Evolutionary conservation across 2,888 invertebrate species (phyloP).

Genomic region (Drosophila meridiana): DNA sequence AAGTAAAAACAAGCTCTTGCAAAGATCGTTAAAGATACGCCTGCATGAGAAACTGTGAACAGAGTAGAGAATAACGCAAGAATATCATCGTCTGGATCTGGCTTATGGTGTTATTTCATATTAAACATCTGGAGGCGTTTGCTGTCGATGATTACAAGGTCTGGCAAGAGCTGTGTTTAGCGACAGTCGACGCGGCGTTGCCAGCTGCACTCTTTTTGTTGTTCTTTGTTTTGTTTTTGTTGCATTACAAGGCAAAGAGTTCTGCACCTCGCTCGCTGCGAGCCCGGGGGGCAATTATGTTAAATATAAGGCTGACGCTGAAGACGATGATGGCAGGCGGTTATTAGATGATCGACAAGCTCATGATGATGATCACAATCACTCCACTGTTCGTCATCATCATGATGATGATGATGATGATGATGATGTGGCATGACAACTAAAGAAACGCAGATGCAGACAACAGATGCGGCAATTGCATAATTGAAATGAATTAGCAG

Average conservation of each 20-base stretch:
- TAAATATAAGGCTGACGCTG: slow-evolving; percentile 66
- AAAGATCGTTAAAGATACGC: neutral
- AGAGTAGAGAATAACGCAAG: neutral
- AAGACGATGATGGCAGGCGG: slow-evolving; percentile 56
- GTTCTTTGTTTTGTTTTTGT: neutral
- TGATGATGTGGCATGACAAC: slow-evolving; percentile 33
- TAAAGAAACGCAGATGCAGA: slow-evolving; percentile 36
- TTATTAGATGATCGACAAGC: slow-evolving; percentile 71
- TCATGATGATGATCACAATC: slow-evolving; percentile 12
- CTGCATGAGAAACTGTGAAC: slow-evolving; percentile 15
- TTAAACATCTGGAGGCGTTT: slow-evolving; percentile 57
- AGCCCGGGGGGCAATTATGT: slow-evolving; percentile 59
- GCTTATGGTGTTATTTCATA: slow-evolving; percentile 17
- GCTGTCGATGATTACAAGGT: slow-evolving; percentile 57
- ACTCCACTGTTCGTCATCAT: slow-evolving; percentile 15
- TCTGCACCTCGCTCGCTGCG: slow-evolving; percentile 7
- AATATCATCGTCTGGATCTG: slow-evolving; percentile 14
- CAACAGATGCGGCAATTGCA: slow-evolving; percentile 71
- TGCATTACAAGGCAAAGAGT: slow-evolving; percentile 36
- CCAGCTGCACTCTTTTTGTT: slow-evolving; percentile 15
- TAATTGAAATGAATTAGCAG: slow-evolving; percentile 77
- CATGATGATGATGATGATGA: neutral
- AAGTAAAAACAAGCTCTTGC: slow-evolving; percentile 11
- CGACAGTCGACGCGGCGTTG: slow-evolving; percentile 48
- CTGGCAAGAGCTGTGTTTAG: slow-evolving; percentile 51